phyloP scores from a whole-genome alignment of 2,888 invertebrate species.

The Exephanes ischioxanthus region DNA sequence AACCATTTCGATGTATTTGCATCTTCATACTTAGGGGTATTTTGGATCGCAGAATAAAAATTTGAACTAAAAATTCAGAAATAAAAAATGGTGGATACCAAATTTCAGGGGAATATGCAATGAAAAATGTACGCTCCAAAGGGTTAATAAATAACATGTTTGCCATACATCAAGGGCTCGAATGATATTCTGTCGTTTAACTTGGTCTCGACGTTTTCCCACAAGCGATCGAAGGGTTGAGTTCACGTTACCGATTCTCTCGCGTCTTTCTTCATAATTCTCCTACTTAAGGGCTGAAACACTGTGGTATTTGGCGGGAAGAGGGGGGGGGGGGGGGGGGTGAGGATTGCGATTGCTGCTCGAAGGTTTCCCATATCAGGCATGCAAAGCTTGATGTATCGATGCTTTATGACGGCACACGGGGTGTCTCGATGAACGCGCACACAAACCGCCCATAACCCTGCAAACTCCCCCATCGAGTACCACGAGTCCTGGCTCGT shows the following conservation, averaged over 20 bases:
- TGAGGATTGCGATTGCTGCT: constrained; percentile 50
- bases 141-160: neutral
- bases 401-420: constrained; percentile 81
- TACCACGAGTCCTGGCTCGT: constrained; percentile 24
- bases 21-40: too few relatives aligned
- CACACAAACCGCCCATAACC: constrained; percentile 82
- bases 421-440: constrained; percentile 66
- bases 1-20: too few relatives aligned
- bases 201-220: constrained; percentile 32
- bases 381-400: constrained; percentile 85
- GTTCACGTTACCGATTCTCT: constrained; percentile 14
- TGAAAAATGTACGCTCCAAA: too few relatives aligned
- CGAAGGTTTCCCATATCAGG: constrained; percentile 83
- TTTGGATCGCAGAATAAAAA: too few relatives aligned
- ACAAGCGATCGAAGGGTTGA: constrained; percentile 15
- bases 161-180: neutral
- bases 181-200: neutral
- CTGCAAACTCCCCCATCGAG: constrained; percentile 49
- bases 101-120: neutral
- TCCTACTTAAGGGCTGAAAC: constrained; percentile 72
- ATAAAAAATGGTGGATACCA: neutral
- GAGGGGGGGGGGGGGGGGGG: neutral
- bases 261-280: constrained; percentile 73
- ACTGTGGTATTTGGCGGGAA: constrained; percentile 18
- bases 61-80: too few relatives aligned